These are phyloP conservation scores for Megalopta genalis DNA, from an alignment of 1,140 invertebrate genomes.

Conservation along the genomic window DNA sequence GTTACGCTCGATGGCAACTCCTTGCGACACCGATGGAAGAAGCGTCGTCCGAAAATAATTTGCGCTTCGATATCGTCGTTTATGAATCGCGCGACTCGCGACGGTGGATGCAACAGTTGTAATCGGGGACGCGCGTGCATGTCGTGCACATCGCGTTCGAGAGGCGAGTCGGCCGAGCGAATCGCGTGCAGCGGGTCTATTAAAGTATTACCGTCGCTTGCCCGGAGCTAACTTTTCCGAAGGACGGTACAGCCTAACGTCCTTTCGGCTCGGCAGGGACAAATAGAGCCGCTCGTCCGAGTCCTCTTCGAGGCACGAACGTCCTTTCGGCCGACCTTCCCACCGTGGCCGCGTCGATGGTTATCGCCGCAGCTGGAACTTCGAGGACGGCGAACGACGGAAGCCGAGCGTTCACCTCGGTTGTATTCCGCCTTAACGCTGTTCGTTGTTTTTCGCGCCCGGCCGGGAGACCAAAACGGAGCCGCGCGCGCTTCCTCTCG, in stretches of 20 bases:
- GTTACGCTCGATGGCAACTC: no score
- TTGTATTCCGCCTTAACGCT: not conserved
- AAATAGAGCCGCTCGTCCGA: slow-evolving; percentile 30
- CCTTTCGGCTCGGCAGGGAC: slow-evolving; percentile 41
- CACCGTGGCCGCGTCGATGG: not conserved
- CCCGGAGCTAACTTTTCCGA: slow-evolving; percentile 47
- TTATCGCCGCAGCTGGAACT: not conserved
- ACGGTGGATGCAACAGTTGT: slow-evolving; percentile 17
- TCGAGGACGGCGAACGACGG: slow-evolving; percentile 14
- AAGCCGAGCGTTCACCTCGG: no score
- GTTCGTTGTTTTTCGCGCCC: not conserved
- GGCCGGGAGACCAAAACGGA: not conserved
- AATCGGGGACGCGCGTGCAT: not conserved
- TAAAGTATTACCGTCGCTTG: slow-evolving; percentile 61
- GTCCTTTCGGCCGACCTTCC: slow-evolving; percentile 28
- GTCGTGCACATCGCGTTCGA: not conserved
- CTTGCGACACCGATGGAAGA: no score
- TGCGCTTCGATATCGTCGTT: no score
- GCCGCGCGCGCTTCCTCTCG: not conserved
- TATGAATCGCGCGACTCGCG: not conserved
- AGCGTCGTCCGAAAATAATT: no score
- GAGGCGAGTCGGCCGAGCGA: not conserved
- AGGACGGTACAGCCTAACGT: slow-evolving; percentile 30
- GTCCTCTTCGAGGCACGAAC: not conserved
- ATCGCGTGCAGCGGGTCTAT: slow-evolving; percentile 58